Evolutionary conservation across 2,888 invertebrate genomes (phyloP).

Genomic region (Meiosimyza decipiens): DNA sequence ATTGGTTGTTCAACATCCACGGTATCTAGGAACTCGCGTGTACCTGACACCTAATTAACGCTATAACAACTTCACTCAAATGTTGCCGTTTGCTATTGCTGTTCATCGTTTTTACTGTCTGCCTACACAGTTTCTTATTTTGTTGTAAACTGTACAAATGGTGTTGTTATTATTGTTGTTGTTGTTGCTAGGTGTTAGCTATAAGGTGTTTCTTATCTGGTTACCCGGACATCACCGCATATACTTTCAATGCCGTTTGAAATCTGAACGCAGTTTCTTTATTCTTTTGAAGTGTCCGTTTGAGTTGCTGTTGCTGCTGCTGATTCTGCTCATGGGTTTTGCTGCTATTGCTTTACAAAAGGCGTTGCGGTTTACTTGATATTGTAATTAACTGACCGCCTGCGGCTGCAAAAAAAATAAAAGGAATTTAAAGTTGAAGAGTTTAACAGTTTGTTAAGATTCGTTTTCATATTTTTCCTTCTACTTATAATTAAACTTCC

Average conservation of each 20-base stretch:
- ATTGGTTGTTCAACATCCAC: no score
- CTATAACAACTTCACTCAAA: conserved; percentile 2
- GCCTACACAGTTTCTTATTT: not conserved
- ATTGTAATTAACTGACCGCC: conserved; percentile 31
- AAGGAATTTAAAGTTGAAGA: not conserved
- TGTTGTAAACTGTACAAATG: not conserved
- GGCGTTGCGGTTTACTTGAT: conserved; percentile 25
- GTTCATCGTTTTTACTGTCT: not conserved
- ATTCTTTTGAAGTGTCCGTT: conserved; percentile 10
- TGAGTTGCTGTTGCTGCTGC: not conserved
- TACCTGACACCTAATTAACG: conserved; percentile 30
- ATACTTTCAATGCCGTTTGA: not conserved
- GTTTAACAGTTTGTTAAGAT: not conserved
- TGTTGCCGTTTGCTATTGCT: conserved; percentile 12
- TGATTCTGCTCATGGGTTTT: no score
- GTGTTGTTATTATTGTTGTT: not conserved
- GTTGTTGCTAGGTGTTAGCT: not conserved
- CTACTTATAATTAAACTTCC: conserved; percentile 5
- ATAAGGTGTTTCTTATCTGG: not conserved
- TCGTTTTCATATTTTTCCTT: conserved; percentile 2
- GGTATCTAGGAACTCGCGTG: not conserved
- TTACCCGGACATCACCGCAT: not conserved
- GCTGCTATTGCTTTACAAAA: conserved; percentile 1
- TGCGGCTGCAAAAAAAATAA: conserved; percentile 12
- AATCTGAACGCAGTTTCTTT: no score